Evolutionary conservation across 1,140 invertebrate species (phyloP).

Genomic region (Diorhabda sublineata): DNA sequence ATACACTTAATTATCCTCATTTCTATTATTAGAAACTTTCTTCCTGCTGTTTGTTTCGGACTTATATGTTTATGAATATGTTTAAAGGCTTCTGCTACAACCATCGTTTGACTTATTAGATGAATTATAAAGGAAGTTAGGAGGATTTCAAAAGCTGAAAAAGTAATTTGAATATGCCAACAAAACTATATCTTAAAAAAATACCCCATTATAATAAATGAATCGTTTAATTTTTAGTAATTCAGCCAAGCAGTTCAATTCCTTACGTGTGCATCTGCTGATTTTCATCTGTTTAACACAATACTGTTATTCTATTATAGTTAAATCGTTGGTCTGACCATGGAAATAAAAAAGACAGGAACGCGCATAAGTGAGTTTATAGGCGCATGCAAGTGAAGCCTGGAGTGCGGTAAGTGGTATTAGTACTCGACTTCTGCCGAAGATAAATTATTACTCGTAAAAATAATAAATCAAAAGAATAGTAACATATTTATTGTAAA

Average conservation of each 20-base stretch:
- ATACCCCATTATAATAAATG: too few species aligned
- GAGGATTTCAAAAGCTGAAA: constrained; percentile 15
- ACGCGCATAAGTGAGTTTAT: too few species aligned
- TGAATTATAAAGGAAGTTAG: constrained; percentile 14
- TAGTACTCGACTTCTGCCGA: too few species aligned
- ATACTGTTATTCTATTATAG: background rate
- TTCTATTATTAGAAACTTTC: constrained; percentile 10
- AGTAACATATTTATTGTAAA: too few species aligned
- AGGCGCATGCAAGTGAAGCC: too few species aligned
- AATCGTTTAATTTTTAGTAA: background rate
- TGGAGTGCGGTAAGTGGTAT: too few species aligned
- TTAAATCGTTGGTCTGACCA: background rate
- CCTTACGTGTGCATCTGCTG: background rate
- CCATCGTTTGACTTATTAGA: constrained; percentile 15
- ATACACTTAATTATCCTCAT: constrained; percentile 25
- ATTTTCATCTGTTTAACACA: background rate
- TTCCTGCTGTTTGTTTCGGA: background rate
- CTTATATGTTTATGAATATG: constrained; percentile 20
- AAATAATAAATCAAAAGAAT: too few species aligned
- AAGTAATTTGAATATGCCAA: background rate
- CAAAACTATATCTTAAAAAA: too few species aligned
- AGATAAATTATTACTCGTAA: too few species aligned
- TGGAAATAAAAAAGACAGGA: too few species aligned
- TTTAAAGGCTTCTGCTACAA: constrained; percentile 18
- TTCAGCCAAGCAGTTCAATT: background rate